These are phyloP conservation scores for Dissostichus mawsoni DNA, from an alignment of 2,113 vertebrate species.

Conservation along the genomic window DNA sequence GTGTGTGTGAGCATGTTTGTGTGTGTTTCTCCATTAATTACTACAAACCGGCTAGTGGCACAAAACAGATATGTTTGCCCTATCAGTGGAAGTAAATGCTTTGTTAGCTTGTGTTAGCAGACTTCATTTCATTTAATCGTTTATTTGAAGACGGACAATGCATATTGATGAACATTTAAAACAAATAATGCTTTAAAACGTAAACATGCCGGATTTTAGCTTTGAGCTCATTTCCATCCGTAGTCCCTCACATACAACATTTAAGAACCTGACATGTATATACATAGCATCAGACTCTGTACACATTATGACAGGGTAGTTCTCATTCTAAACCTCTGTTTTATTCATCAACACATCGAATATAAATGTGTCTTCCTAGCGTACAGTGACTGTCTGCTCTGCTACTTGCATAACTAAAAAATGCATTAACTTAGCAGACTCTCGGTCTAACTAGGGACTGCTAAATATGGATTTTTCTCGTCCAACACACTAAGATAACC, in stretches of 20 bases:
- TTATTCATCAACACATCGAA: constrained; percentile 20
- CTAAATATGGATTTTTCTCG: too few species aligned
- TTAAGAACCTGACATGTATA: too few species aligned
- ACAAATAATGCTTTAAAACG: too few species aligned
- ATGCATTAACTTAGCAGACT: constrained; percentile 5
- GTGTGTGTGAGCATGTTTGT: constrained; percentile 23
- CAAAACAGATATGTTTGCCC: constrained; percentile 63
- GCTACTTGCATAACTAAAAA: background rate
- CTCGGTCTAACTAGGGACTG: background rate
- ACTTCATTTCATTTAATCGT: background rate
- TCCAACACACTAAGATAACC: too few species aligned
- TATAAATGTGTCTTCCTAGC: constrained; percentile 13
- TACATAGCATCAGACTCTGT: constrained; percentile 18
- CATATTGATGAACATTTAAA: too few species aligned
- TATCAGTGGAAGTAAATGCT: constrained; percentile 56
- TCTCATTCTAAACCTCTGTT: constrained; percentile 1
- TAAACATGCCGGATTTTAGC: too few species aligned
- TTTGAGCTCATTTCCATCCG: too few species aligned
- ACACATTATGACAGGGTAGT: constrained; percentile 22
- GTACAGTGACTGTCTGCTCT: background rate
- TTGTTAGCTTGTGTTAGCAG: constrained; percentile 35
- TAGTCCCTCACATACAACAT: too few species aligned
- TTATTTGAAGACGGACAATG: too few species aligned
- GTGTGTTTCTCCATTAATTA: constrained; percentile 69
- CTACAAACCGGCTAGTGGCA: constrained; percentile 53